These are phyloP conservation scores for Probaryconus sp. DNA, from an alignment of 1,140 invertebrate species.

Conservation along the genomic window DNA sequence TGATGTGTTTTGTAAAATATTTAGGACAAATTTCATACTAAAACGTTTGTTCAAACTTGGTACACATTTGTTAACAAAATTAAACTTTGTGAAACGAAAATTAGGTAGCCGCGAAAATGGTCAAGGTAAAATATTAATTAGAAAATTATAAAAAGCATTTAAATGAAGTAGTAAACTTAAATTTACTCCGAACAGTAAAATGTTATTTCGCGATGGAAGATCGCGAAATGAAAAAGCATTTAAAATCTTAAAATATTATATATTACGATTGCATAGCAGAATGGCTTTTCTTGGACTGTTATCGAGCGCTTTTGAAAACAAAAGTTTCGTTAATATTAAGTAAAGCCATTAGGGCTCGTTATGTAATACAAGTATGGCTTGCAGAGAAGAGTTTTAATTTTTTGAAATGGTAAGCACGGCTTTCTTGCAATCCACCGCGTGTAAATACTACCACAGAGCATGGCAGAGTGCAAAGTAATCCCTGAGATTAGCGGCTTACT, in stretches of 20 bases:
- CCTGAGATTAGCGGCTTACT: slow-evolving; percentile 77
- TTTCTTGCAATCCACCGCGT: slow-evolving; percentile 67
- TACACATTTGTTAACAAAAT: too few species aligned
- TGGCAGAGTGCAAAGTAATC: slow-evolving; percentile 74
- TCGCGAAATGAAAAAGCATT: too few species aligned
- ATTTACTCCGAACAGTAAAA: too few species aligned
- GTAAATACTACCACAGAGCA: slow-evolving; percentile 69
- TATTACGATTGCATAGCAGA: background rate
- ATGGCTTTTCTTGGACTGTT: slow-evolving; percentile 8
- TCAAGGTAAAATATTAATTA: too few species aligned
- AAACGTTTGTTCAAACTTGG: too few species aligned
- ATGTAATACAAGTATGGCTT: slow-evolving; percentile 32
- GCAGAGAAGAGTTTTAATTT: slow-evolving; percentile 45
- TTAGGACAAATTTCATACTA: too few species aligned
- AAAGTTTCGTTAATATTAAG: slow-evolving; percentile 39
- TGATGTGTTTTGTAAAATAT: too few species aligned
- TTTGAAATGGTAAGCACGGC: slow-evolving; percentile 55
- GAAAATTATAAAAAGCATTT: too few species aligned
- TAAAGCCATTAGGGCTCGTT: slow-evolving; percentile 37
- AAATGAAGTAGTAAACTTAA: too few species aligned
- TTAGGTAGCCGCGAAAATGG: too few species aligned
- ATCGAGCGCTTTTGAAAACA: slow-evolving; percentile 25
- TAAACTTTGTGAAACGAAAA: too few species aligned
- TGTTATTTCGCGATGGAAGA: too few species aligned
- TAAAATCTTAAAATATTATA: slow-evolving; percentile 1